These are phyloP conservation scores for Lagopus muta DNA, from an alignment of 2,113 vertebrate genomes.

Conservation along the genomic window DNA sequence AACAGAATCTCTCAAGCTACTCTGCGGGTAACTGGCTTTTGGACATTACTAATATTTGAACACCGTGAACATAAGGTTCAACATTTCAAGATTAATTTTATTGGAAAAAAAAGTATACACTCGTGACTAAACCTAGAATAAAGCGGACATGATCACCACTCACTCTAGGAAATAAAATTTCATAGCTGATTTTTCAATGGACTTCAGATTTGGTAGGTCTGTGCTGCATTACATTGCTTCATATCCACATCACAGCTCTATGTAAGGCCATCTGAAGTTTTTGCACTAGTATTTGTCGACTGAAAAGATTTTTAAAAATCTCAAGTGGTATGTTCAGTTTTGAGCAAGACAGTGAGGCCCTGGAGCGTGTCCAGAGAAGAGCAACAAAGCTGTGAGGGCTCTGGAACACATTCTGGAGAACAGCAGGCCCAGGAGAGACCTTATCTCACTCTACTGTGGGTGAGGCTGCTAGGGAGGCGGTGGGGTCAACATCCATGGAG, in stretches of 20 bases:
- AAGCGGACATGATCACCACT: background rate
- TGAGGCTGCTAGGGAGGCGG: too few species aligned
- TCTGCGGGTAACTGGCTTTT: background rate
- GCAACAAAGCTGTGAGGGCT: too few species aligned
- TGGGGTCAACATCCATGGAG: too few species aligned
- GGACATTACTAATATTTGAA: background rate
- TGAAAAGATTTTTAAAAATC: background rate
- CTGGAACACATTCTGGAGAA: too few species aligned
- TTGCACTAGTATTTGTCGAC: rapidly evolving
- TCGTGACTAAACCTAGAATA: background rate
- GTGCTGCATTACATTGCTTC: background rate
- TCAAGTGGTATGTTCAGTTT: too few species aligned
- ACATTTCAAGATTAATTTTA: background rate
- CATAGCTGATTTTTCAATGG: background rate
- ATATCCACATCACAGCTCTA: background rate
- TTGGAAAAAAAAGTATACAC: background rate
- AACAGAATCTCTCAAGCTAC: background rate
- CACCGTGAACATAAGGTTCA: rapidly evolving
- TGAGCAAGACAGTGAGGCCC: too few species aligned
- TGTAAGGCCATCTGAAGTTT: background rate
- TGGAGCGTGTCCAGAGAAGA: too few species aligned
- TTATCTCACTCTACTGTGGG: too few species aligned
- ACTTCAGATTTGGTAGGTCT: background rate
- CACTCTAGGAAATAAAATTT: background rate
- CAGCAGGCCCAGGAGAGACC: too few species aligned